Conservation (phyloP, 2,113 vertebrate species). For the Gasterosteus nipponicus region DNA sequence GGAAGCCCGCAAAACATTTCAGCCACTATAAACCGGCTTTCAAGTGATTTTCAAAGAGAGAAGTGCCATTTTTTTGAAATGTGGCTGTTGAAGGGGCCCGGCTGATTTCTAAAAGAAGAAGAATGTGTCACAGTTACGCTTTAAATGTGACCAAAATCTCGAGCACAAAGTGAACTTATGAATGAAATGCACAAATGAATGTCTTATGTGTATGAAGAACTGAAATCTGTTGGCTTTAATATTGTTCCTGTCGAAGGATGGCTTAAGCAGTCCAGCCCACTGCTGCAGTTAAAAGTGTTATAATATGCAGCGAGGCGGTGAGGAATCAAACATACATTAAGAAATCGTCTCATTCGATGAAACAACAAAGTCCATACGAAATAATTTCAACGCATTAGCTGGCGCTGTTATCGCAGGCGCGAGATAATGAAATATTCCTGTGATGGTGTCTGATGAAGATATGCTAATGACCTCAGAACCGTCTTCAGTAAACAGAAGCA, state of each 20-base stretch:
- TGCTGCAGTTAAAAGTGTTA: constrained; percentile 18
- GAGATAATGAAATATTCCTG: constrained; percentile 29
- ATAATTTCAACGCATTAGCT: constrained; percentile 13
- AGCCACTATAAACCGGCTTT: constrained; percentile 20
- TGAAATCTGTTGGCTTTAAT: background rate
- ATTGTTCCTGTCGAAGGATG: background rate
- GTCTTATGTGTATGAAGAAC: background rate
- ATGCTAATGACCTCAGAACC: constrained; percentile 13
- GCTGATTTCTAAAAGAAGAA: constrained; percentile 4
- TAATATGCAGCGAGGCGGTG: constrained; percentile 8
- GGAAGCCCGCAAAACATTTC: constrained; percentile 19
- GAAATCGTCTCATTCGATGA: constrained; percentile 6
- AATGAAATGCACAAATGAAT: background rate
- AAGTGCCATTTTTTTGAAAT: constrained; percentile 21
- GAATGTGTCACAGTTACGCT: no score
- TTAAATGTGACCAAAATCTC: background rate
- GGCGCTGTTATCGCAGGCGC: constrained; percentile 25
- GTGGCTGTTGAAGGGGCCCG: background rate
- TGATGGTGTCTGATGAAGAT: constrained; percentile 28
- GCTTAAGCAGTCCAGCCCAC: constrained; percentile 17
- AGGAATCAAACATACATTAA: background rate
- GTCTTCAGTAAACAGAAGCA: background rate
- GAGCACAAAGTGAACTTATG: background rate
- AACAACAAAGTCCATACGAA: constrained; percentile 15
- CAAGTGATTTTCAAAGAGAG: constrained; percentile 31